Evolutionary conservation across 1,140 invertebrate genomes (phyloP).

Genomic region (Solenopsis invicta): DNA sequence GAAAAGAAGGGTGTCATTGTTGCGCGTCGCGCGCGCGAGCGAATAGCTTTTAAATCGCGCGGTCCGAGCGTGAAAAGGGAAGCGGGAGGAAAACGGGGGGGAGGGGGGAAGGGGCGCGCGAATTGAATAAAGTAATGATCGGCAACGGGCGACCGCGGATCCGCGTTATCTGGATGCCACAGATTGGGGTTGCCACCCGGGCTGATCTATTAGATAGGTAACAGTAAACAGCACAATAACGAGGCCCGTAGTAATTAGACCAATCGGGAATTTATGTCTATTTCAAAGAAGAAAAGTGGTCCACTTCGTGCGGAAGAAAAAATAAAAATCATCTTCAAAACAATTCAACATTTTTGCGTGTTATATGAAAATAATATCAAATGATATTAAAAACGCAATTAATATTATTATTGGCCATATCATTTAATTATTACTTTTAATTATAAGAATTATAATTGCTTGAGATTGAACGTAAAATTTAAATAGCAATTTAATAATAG

Average conservation of each 20-base stretch:
- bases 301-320: neutral
- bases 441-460: neutral
- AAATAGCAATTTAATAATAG: neutral
- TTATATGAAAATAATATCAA: neutral
- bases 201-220: conserved; percentile 68
- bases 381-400: no score
- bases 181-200: conserved; percentile 71
- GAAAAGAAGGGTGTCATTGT: conserved; percentile 71
- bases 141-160: conserved; percentile 65
- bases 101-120: conserved; percentile 24
- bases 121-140: conserved; percentile 80
- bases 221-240: conserved; percentile 24
- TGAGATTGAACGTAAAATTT: neutral
- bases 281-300: neutral
- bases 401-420: neutral
- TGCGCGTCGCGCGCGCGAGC: conserved; percentile 45
- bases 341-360: neutral
- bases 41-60: conserved; percentile 68
- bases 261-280: neutral
- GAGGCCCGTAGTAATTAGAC: conserved; percentile 7
- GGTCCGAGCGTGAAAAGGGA: conserved; percentile 60
- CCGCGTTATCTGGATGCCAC: conserved; percentile 78
- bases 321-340: neutral
- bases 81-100: conserved; percentile 27
- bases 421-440: neutral